phyloP scores from a whole-genome alignment of 2,888 invertebrate genomes.

The Chirona hameri region DNA sequence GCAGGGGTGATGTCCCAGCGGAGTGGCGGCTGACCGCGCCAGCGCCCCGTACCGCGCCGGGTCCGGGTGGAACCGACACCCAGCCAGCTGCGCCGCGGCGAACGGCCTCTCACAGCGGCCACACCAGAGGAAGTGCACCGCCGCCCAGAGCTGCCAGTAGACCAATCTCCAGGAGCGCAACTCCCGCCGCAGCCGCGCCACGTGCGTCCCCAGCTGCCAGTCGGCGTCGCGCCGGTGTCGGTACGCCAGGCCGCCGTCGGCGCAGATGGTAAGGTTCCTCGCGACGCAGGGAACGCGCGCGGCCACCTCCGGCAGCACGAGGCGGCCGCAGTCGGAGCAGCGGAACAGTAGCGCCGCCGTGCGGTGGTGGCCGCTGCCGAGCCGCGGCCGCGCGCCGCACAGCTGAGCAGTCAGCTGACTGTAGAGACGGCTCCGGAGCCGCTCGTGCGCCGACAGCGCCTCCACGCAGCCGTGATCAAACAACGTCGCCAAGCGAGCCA shows the following conservation, averaged over 20 bases:
- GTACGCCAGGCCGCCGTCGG: conserved; percentile 26
- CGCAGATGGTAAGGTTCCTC: conserved; percentile 29
- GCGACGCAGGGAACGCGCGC: conserved; percentile 67
- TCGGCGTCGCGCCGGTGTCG: conserved; percentile 58
- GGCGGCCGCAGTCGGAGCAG: conserved; percentile 61
- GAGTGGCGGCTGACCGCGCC: conserved; percentile 37
- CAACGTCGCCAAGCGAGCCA: conserved; percentile 68
- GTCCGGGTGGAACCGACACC: conserved; percentile 79
- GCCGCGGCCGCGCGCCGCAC: conserved; percentile 70
- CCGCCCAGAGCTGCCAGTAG: conserved; percentile 69
- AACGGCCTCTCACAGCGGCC: conserved; percentile 59
- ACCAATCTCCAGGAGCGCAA: conserved; percentile 84
- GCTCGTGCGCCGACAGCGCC: conserved; percentile 77
- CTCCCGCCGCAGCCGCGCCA: conserved; percentile 69
- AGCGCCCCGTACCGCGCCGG: conserved; percentile 67
- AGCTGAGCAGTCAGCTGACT: conserved; percentile 76
- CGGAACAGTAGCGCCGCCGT: conserved; percentile 71
- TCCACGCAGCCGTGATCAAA: conserved; percentile 86
- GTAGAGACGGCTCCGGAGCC: conserved; percentile 77
- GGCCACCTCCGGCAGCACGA: conserved; percentile 66
- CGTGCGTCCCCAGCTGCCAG: conserved; percentile 79
- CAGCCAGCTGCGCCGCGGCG: conserved; percentile 45
- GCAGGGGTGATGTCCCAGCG: conserved; percentile 64
- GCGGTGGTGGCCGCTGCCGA: conserved; percentile 72
- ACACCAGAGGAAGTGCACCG: conserved; percentile 81